These are phyloP conservation scores for Epirrita christyi DNA, from an alignment of 2,888 invertebrate species.

Conservation along the genomic window DNA sequence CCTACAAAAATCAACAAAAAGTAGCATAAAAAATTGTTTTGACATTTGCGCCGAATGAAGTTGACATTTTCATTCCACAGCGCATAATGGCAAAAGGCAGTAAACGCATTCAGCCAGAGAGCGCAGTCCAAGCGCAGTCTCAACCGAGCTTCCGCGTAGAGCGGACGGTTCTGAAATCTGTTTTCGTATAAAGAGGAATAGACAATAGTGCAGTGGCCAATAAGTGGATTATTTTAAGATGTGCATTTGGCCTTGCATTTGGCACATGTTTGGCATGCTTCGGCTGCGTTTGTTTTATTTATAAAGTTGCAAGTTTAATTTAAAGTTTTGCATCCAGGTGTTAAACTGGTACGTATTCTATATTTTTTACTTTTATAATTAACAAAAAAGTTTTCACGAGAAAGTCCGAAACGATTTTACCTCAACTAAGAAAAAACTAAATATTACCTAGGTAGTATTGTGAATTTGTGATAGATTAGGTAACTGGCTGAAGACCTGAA, in stretches of 20 bases:
- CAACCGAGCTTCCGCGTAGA: conserved; percentile 12
- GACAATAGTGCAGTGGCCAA: conserved; percentile 22
- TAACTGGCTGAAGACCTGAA: too few species aligned
- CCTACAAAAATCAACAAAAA: too few species aligned
- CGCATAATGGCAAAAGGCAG: background rate
- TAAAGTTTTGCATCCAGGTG: background rate
- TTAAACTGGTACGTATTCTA: too few species aligned
- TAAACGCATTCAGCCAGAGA: background rate
- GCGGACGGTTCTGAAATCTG: conserved; percentile 18
- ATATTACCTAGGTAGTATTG: too few species aligned
- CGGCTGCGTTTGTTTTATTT: conserved; percentile 44
- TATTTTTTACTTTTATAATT: too few species aligned
- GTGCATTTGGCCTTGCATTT: conserved; percentile 37
- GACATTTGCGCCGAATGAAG: too few species aligned
- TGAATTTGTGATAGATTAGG: too few species aligned
- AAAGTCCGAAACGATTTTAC: too few species aligned
- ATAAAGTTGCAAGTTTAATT: conserved; percentile 35
- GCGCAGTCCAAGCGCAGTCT: conserved; percentile 23
- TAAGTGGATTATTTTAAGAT: conserved; percentile 27
- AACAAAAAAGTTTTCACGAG: too few species aligned
- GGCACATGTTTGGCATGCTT: conserved; percentile 48
- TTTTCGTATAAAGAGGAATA: background rate
- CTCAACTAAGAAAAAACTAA: too few species aligned
- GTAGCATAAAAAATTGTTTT: too few species aligned
- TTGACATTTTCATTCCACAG: background rate